These are phyloP conservation scores for Verasper variegatus DNA, from an alignment of 2,113 vertebrate genomes.

Conservation along the genomic window DNA sequence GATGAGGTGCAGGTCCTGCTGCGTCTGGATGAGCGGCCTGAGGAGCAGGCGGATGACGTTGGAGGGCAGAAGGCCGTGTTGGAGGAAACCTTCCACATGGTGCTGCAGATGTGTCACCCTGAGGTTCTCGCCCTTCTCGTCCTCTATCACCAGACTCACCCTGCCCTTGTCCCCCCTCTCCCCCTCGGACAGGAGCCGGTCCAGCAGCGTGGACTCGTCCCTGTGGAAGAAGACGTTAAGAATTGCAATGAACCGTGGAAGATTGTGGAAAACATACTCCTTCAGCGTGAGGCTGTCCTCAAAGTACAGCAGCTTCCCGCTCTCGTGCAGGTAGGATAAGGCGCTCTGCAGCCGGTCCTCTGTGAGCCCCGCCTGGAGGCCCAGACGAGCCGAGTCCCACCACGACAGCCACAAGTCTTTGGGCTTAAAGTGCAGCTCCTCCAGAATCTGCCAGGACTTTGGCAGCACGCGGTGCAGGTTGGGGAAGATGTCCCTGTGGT, in stretches of 20 bases:
- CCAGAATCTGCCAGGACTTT: slow-evolving; percentile 95
- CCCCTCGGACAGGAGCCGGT: slow-evolving; percentile 84
- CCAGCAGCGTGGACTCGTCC: slow-evolving; percentile 87
- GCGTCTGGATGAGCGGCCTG: slow-evolving; percentile 91
- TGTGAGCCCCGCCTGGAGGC: slow-evolving; percentile 93
- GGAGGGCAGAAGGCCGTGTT: slow-evolving; percentile 91
- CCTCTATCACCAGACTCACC: slow-evolving; percentile 68
- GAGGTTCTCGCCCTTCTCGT: slow-evolving; percentile 81
- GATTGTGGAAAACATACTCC: slow-evolving; percentile 96
- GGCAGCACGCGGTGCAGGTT: slow-evolving; percentile 93
- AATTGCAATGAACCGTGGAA: slow-evolving; percentile 92
- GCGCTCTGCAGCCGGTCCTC: slow-evolving; percentile 96
- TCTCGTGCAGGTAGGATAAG: slow-evolving; percentile 94
- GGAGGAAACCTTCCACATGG: slow-evolving; percentile 91
- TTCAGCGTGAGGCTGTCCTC: slow-evolving; percentile 92
- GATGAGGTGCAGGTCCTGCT: slow-evolving; percentile 91
- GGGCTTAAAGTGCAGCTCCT: slow-evolving; percentile 93
- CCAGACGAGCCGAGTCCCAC: slow-evolving; percentile 95
- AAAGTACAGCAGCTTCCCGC: slow-evolving; percentile 96
- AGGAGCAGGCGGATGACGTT: slow-evolving; percentile 91
- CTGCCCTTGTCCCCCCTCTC: slow-evolving; percentile 80
- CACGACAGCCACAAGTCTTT: slow-evolving; percentile 94
- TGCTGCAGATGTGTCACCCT: slow-evolving; percentile 88
- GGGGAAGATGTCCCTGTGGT: slow-evolving; percentile 95
- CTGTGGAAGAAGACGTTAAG: slow-evolving; percentile 95